Conservation (phyloP, 2,797 vertebrate species). For the Rhodeus uyekii region DNA sequence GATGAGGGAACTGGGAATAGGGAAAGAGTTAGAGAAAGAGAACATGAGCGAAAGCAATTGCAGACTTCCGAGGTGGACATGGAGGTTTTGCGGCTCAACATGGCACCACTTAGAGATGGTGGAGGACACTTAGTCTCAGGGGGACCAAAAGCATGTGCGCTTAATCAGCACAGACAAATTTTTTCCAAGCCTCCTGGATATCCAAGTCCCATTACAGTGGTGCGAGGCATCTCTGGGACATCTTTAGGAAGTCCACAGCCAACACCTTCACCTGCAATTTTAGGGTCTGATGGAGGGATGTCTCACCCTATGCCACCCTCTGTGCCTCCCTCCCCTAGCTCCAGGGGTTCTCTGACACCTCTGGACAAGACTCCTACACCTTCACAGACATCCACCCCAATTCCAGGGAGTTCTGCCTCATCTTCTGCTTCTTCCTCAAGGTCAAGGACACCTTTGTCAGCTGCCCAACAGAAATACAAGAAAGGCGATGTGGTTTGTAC, state of each 20-base stretch:
- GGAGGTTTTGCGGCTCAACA: slow-evolving; percentile 83
- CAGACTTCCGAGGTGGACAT: slow-evolving; percentile 82
- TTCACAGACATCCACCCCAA: slow-evolving; percentile 68
- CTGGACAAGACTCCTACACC: slow-evolving; percentile 78
- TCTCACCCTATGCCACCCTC: slow-evolving; percentile 67
- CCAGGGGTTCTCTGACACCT: slow-evolving; percentile 59
- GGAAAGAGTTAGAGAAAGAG: slow-evolving; percentile 51
- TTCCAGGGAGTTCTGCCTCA: slow-evolving; percentile 66
- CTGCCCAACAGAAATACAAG: slow-evolving; percentile 90
- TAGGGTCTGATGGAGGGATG: slow-evolving; percentile 64
- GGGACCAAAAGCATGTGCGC: slow-evolving; percentile 54
- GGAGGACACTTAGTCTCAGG: slow-evolving; percentile 53
- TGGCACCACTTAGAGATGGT: slow-evolving; percentile 63
- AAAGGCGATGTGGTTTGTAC: slow-evolving; percentile 94
- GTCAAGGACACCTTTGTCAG: slow-evolving; percentile 84
- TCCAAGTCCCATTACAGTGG: slow-evolving; percentile 66
- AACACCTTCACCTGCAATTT: slow-evolving; percentile 71
- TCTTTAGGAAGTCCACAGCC: slow-evolving; percentile 73
- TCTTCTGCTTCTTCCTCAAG: slow-evolving; percentile 76
- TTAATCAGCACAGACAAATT: slow-evolving; percentile 72
- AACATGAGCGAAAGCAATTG: slow-evolving; percentile 67
- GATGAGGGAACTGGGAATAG: slow-evolving; percentile 48
- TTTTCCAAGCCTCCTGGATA: slow-evolving; percentile 78
- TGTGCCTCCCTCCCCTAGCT: slow-evolving; percentile 65
- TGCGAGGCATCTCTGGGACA: slow-evolving; percentile 57